Evolutionary conservation across 2,113 vertebrate genomes (phyloP).

Genomic region (Riparia riparia): DNA sequence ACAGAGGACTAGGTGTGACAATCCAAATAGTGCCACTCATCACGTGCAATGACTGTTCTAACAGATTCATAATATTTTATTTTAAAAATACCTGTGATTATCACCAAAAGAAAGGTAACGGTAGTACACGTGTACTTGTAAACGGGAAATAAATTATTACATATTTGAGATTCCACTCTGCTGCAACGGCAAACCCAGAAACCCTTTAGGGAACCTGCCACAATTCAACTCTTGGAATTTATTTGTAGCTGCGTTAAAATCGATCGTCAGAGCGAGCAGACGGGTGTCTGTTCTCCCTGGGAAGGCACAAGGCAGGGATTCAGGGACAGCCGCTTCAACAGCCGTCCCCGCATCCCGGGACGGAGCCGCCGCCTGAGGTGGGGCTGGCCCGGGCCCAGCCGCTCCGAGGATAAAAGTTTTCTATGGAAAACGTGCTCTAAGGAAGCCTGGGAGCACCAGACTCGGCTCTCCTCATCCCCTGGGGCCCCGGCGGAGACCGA

Average conservation of each 20-base stretch:
- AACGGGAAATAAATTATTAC: background rate
- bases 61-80: background rate
- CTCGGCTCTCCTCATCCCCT: no score
- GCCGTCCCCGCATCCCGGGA: background rate
- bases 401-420: background rate
- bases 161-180: background rate
- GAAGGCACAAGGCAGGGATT: accelerated
- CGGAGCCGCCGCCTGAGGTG: background rate
- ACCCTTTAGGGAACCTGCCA: accelerated
- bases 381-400: background rate
- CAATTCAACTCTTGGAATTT: background rate
- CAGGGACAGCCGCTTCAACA: accelerated
- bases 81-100: background rate
- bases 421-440: background rate
- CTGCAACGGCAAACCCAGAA: background rate
- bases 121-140: accelerated
- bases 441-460: accelerated
- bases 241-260: background rate
- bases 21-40: accelerated
- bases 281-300: accelerated
- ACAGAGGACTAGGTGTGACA: background rate
- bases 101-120: background rate
- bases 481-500: no score
- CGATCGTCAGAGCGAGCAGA: accelerated
- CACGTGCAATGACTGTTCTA: accelerated